phyloP scores from a whole-genome alignment of 2,113 vertebrate genomes.

The Daubentonia madagascariensis region DNA sequence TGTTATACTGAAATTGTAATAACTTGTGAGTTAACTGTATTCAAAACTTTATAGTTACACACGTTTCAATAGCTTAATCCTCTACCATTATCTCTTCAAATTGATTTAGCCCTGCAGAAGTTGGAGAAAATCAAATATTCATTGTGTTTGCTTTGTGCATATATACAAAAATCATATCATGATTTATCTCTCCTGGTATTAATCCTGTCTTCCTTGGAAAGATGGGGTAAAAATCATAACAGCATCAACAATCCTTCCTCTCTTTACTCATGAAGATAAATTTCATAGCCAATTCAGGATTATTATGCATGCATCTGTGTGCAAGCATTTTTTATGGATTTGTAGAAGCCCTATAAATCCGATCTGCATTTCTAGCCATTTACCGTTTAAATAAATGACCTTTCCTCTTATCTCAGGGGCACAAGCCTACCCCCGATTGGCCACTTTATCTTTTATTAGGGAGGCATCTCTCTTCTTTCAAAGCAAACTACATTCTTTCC shows the following conservation, averaged over 20 bases:
- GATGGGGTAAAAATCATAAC: constrained; percentile 65
- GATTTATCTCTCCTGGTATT: constrained; percentile 77
- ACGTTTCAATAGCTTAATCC: constrained; percentile 76
- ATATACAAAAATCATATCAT: constrained; percentile 74
- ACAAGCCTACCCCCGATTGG: constrained; percentile 36
- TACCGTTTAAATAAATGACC: constrained; percentile 63
- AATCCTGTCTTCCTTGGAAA: constrained; percentile 73
- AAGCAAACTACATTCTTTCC: background rate
- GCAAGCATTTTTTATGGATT: constrained; percentile 50
- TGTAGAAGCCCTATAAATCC: constrained; percentile 56
- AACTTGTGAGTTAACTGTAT: constrained; percentile 76
- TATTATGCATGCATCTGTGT: constrained; percentile 67
- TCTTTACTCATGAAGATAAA: constrained; percentile 76
- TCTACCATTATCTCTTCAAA: constrained; percentile 75
- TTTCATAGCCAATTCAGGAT: constrained; percentile 71
- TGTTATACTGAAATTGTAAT: constrained; percentile 76
- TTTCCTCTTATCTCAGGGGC: constrained; percentile 56
- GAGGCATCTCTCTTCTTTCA: background rate
- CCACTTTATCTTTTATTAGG: constrained; percentile 58
- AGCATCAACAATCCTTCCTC: constrained; percentile 64
- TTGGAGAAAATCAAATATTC: constrained; percentile 78
- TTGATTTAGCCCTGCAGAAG: constrained; percentile 75
- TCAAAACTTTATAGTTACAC: constrained; percentile 76
- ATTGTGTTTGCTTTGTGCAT: constrained; percentile 71
- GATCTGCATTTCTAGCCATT: constrained; percentile 58